phyloP scores from a whole-genome alignment of 2,888 invertebrate species.

The Luffia ferchaultella region DNA sequence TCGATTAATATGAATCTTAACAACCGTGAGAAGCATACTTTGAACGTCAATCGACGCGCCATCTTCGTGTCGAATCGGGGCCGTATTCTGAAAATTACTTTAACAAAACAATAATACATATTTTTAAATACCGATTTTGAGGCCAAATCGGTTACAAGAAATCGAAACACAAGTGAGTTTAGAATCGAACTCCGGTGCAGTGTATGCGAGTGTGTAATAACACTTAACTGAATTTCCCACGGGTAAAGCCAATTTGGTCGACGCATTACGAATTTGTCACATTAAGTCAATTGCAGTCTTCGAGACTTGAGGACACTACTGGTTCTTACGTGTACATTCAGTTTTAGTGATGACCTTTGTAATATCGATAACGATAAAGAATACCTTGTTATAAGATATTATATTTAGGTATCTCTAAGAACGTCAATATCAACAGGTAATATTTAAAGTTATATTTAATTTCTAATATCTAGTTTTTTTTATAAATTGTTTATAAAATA shows the following conservation, averaged over 20 bases:
- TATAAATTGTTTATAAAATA: too few relatives aligned
- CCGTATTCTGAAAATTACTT: too few relatives aligned
- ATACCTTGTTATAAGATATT: not conserved
- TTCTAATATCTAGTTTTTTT: too few relatives aligned
- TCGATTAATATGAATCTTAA: not conserved
- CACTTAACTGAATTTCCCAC: constrained; percentile 37
- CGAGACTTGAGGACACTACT: constrained; percentile 7
- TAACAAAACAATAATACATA: too few relatives aligned
- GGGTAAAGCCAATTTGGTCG: constrained; percentile 32
- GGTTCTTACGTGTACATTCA: constrained; percentile 4
- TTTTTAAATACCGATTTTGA: too few relatives aligned
- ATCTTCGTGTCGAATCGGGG: not conserved
- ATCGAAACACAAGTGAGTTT: not conserved
- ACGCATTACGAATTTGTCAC: constrained; percentile 49
- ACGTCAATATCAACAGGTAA: too few relatives aligned
- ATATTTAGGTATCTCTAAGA: too few relatives aligned
- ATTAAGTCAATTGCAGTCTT: constrained; percentile 20
- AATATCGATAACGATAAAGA: not conserved
- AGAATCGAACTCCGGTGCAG: not conserved
- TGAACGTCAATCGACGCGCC: not conserved
- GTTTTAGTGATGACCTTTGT: constrained; percentile 3
- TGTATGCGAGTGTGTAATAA: not conserved
- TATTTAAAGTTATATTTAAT: too few relatives aligned
- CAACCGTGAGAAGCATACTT: not conserved
- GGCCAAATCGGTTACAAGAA: too few relatives aligned